A percentile compares a stretch with the other conserved stretches of the same genome.
These are phyloP conservation scores for Laspeyria flexula DNA, from an alignment of 2,888 invertebrate genomes.

Conservation along the genomic window DNA sequence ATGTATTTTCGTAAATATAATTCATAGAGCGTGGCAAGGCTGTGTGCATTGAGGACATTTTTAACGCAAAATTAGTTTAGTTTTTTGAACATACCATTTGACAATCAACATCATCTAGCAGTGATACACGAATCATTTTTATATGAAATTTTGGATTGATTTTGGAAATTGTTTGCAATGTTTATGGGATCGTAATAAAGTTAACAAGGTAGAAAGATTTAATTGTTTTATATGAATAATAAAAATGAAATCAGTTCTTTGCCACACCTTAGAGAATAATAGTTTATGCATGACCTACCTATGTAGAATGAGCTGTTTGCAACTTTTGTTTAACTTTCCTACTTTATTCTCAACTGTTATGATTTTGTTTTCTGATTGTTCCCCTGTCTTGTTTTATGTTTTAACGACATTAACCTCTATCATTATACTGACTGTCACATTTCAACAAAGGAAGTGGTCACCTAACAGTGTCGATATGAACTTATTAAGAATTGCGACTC, in stretches of 20 bases:
- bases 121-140: conserved; percentile 80
- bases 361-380: conserved; percentile 56
- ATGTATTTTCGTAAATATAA: conserved; percentile 79
- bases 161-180: conserved; percentile 73
- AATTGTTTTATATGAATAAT: conserved; percentile 59
- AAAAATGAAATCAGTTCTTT: conserved; percentile 83
- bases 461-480: conserved; percentile 64
- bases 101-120: conserved; percentile 81
- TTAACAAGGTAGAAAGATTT: conserved; percentile 74
- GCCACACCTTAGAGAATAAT: conserved; percentile 86
- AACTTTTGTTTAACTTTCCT: conserved; percentile 58
- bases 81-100: conserved; percentile 75
- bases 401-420: conserved; percentile 72
- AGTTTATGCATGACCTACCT: conserved; percentile 73
- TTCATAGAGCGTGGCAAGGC: conserved; percentile 90
- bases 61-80: conserved; percentile 84
- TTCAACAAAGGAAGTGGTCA: conserved; percentile 62
- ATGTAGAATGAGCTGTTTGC: conserved; percentile 67
- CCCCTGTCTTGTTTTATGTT: conserved; percentile 55
- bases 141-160: conserved; percentile 68
- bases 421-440: conserved; percentile 70
- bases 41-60: conserved; percentile 89
- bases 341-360: conserved; percentile 59
- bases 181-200: conserved; percentile 62
- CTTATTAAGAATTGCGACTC: conserved; percentile 69